Evolutionary conservation across 2,797 vertebrate genomes (phyloP).

Genomic region (Crypturellus tataupa): DNA sequence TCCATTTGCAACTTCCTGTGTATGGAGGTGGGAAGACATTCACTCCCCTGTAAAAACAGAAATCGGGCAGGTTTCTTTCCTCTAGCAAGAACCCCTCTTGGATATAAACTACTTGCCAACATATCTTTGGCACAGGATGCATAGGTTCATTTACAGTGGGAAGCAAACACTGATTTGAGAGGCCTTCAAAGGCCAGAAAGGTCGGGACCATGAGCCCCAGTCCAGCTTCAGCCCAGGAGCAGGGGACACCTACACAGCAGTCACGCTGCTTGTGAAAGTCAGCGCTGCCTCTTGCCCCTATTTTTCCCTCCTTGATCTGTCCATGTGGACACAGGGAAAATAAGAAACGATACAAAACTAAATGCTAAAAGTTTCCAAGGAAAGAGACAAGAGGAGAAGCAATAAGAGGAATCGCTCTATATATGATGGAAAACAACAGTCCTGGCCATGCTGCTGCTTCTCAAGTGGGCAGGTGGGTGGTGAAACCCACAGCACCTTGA

Average conservation of each 20-base stretch:
- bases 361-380: conserved; percentile 37
- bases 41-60: background rate
- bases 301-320: conserved; percentile 3
- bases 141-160: background rate
- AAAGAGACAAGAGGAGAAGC: conserved; percentile 22
- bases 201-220: background rate
- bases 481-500: background rate
- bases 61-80: background rate
- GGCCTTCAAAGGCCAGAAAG: background rate
- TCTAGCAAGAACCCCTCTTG: background rate
- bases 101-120: background rate
- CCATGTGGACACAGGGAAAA: background rate
- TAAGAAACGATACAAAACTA: conserved; percentile 37
- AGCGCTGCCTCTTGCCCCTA: fast-evolving
- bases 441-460: background rate
- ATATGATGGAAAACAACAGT: background rate
- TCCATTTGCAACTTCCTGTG: background rate
- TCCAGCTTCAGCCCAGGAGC: background rate
- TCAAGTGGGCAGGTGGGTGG: background rate
- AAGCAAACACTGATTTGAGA: background rate
- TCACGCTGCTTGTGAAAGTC: background rate
- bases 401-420: conserved; percentile 32
- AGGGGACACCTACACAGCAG: background rate
- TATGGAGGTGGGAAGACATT: background rate
- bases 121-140: fast-evolving